Conservation (phyloP, 2,113 vertebrate genomes). For the Balaeniceps rex region DNA sequence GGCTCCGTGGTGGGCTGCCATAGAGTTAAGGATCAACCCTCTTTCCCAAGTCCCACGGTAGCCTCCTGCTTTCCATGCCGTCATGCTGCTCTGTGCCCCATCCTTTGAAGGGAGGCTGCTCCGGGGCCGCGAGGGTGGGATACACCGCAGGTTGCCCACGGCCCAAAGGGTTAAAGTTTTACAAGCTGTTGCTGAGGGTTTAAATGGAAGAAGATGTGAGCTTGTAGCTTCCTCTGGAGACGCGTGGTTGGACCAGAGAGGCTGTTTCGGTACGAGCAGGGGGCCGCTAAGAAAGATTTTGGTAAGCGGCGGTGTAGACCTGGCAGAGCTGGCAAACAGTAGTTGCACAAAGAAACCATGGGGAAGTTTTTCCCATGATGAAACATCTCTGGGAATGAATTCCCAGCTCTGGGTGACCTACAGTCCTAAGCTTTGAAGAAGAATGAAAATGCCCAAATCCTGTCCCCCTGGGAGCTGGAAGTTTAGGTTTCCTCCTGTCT, state of each 20-base stretch:
- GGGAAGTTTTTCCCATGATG: background rate
- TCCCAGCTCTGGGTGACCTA: background rate
- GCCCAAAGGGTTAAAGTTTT: background rate
- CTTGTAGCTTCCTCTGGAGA: background rate
- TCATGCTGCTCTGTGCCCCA: background rate
- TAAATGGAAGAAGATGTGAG: background rate
- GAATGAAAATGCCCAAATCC: background rate
- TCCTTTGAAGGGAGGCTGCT: background rate
- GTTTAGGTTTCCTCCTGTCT: background rate
- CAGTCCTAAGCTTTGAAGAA: background rate
- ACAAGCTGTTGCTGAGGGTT: background rate
- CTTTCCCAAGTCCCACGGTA: background rate
- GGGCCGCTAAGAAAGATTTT: background rate
- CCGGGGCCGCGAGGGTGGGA: background rate
- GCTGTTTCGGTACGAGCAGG: background rate
- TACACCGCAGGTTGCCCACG: background rate
- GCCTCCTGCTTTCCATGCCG: fast-evolving
- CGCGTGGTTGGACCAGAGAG: background rate
- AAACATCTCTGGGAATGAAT: background rate
- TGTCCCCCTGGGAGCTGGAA: background rate
- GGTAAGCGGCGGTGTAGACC: background rate
- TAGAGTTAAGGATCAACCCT: background rate
- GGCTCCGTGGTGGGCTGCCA: background rate
- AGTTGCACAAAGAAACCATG: background rate
- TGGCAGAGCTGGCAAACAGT: background rate